Percentiles rank a stretch among this genome's conserved stretches.
phyloP scores from a whole-genome alignment of 2,888 invertebrate genomes.

The Mimas tiliae region DNA sequence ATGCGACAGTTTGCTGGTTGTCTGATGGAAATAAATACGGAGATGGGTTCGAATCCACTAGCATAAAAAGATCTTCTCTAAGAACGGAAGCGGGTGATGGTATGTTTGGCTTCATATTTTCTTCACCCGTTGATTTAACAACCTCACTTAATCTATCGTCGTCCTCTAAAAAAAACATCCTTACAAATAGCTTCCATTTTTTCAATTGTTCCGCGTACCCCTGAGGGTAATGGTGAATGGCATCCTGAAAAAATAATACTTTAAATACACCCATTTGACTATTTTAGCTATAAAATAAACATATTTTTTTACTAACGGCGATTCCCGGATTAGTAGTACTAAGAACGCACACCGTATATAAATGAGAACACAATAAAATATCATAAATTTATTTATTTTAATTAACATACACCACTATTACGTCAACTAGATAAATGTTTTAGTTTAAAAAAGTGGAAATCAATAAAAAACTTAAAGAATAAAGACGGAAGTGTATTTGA shows the following conservation, averaged over 20 bases:
- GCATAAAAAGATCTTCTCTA: slow-evolving; percentile 5
- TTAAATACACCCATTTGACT: too few species aligned
- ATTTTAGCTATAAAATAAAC: too few species aligned
- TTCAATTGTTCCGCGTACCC: not conserved
- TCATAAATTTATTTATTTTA: not conserved
- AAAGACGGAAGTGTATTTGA: slow-evolving; percentile 23
- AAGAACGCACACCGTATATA: too few species aligned
- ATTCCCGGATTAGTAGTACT: too few species aligned
- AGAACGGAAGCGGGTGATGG: not conserved
- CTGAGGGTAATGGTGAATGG: slow-evolving; percentile 9
- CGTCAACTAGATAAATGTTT: not conserved
- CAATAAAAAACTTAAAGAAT: slow-evolving; percentile 8
- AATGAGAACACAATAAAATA: too few species aligned
- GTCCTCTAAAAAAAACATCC: not conserved
- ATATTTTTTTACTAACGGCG: too few species aligned
- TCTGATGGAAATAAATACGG: too few species aligned
- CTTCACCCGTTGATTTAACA: not conserved
- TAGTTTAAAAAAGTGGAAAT: too few species aligned
- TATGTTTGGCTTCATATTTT: slow-evolving; percentile 2
- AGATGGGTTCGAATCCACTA: not conserved
- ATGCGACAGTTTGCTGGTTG: too few species aligned
- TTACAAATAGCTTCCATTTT: not conserved
- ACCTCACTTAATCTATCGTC: too few species aligned
- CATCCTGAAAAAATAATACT: slow-evolving; percentile 5
- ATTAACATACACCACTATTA: not conserved